Evolutionary conservation across 2,113 vertebrate species (phyloP).

Genomic region (Lepus americanus): DNA sequence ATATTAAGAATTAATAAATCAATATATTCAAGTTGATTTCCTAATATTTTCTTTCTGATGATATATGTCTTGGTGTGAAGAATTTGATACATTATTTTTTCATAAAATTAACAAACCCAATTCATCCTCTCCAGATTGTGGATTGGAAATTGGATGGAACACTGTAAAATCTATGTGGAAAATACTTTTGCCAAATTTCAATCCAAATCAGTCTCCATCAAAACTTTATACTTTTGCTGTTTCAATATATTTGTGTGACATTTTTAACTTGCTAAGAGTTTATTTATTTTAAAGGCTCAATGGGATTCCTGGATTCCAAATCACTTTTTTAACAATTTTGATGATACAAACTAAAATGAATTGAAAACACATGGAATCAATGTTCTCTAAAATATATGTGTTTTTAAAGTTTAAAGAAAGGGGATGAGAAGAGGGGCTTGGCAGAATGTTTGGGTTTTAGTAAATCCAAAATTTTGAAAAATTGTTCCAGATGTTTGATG

Average conservation of each 20-base stretch:
- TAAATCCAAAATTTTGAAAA: conserved; percentile 76
- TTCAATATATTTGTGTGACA: conserved; percentile 66
- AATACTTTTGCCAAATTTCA: conserved; percentile 76
- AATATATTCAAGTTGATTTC: conserved; percentile 37
- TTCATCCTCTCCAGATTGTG: conserved; percentile 62
- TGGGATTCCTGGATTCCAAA: conserved; percentile 64
- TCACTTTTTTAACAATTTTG: conserved; percentile 58
- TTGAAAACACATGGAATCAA: conserved; percentile 78
- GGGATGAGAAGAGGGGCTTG: conserved; percentile 66
- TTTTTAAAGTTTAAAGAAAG: conserved; percentile 67
- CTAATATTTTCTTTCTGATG: conserved; percentile 53
- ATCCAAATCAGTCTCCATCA: conserved; percentile 63
- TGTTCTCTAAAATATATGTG: conserved; percentile 77
- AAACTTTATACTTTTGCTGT: conserved; percentile 64
- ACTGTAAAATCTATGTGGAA: conserved; percentile 65
- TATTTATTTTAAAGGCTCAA: conserved; percentile 73
- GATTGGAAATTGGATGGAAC: conserved; percentile 62
- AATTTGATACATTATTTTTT: conserved; percentile 56
- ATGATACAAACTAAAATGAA: conserved; percentile 74
- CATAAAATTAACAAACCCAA: conserved; percentile 55
- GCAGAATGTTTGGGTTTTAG: conserved; percentile 70
- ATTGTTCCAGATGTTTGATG: conserved; percentile 80
- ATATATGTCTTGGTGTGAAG: conserved; percentile 43
- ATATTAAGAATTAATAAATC: conserved; percentile 57
- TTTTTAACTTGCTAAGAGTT: conserved; percentile 62